These are phyloP conservation scores for Actinostola sp. DNA, from an alignment of 92 coral and sea anemone species.

Conservation along the genomic window DNA sequence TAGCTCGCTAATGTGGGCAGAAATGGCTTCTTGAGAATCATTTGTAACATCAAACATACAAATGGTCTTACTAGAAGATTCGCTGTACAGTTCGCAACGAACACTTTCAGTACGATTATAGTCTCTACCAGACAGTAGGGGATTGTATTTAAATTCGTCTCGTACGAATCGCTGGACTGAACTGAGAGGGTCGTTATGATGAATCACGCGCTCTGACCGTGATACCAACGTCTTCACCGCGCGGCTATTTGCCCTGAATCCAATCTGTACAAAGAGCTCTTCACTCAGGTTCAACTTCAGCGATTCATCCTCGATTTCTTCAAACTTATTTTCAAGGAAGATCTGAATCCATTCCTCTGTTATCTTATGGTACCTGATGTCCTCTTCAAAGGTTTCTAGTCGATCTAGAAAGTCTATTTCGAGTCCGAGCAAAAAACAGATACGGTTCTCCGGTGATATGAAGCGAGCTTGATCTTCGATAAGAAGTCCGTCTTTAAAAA, in stretches of 20 bases:
- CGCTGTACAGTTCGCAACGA: background rate
- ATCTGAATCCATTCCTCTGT: slow-evolving; percentile 38
- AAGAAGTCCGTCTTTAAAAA: too few species aligned
- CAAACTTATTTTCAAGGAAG: slow-evolving; percentile 22
- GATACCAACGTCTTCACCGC: slow-evolving; percentile 24
- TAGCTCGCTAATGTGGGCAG: background rate
- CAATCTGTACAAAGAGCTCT: slow-evolving; percentile 38
- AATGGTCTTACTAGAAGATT: background rate
- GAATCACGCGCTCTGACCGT: slow-evolving; percentile 14
- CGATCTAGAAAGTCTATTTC: slow-evolving; percentile 37
- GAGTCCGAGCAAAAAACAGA: slow-evolving; percentile 47
- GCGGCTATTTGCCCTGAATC: slow-evolving; percentile 31
- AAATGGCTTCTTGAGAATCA: too few species aligned
- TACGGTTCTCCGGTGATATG: too few species aligned
- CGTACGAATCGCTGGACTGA: slow-evolving; percentile 40
- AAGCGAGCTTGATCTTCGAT: too few species aligned
- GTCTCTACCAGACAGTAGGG: slow-evolving; percentile 3
- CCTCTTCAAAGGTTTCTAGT: slow-evolving; percentile 22
- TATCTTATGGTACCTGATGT: slow-evolving; percentile 31
- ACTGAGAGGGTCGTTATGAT: slow-evolving; percentile 50
- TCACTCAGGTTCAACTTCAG: background rate
- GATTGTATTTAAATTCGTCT: slow-evolving; percentile 58
- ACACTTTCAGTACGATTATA: background rate
- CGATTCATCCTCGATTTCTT: slow-evolving; percentile 4
- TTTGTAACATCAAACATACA: too few species aligned